phyloP scores from a whole-genome alignment of 2,797 vertebrate species.

The Phoebastria nigripes region DNA sequence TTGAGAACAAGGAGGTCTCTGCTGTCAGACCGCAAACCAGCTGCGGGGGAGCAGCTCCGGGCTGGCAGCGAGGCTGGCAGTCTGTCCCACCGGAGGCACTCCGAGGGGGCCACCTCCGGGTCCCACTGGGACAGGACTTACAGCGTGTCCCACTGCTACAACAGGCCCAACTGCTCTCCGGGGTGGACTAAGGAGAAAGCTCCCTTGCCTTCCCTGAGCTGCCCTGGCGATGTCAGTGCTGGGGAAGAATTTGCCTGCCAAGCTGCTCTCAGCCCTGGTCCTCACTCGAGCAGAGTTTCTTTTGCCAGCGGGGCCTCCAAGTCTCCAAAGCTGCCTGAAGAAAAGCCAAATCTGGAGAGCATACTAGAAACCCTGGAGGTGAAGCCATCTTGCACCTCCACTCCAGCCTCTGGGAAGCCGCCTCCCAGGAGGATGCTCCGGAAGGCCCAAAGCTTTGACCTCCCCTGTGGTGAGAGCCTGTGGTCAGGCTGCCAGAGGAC shows the following conservation, averaged over 20 bases:
- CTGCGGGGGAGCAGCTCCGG: background rate
- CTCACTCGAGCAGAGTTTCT: background rate
- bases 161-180: slow-evolving; percentile 49
- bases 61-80: background rate
- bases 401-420: slow-evolving; percentile 1
- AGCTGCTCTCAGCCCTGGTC: background rate
- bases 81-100: slow-evolving; percentile 37
- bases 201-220: slow-evolving; percentile 20
- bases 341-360: slow-evolving; percentile 59
- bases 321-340: slow-evolving; percentile 49
- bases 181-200: slow-evolving; percentile 66
- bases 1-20: slow-evolving; percentile 64
- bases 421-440: slow-evolving; percentile 75
- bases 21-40: background rate
- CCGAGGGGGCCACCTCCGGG: slow-evolving; percentile 29
- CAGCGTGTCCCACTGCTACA: slow-evolving; percentile 45
- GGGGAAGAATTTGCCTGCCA: slow-evolving; percentile 11
- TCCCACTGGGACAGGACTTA: slow-evolving; percentile 65
- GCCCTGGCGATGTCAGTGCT: background rate
- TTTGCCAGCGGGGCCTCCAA: background rate
- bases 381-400: background rate
- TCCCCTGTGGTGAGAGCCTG: slow-evolving; percentile 67
- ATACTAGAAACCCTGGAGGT: slow-evolving; percentile 15
- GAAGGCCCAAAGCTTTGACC: slow-evolving; percentile 89
- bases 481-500: slow-evolving; percentile 75